Conservation (phyloP, 1,140 invertebrate species). For the Latrodectus geometricus region DNA sequence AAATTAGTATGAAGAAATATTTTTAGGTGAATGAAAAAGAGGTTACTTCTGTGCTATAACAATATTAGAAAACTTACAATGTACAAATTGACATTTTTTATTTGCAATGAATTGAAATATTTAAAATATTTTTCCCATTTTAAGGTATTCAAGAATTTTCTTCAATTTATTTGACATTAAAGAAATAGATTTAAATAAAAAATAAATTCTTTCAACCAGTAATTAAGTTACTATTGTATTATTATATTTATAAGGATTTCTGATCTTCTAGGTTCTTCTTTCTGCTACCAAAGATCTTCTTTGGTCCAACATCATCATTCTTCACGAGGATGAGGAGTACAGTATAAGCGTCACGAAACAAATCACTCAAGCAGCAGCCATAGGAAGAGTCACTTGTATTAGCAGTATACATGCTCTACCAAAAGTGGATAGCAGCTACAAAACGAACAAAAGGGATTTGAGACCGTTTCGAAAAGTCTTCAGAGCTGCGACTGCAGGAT, state of each 20-base stretch:
- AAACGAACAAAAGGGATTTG: slow-evolving; percentile 16
- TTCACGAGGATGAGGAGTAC: slow-evolving; percentile 67
- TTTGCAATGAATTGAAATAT: too few species aligned
- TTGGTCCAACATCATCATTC: slow-evolving; percentile 67
- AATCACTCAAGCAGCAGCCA: slow-evolving; percentile 25
- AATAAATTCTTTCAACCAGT: too few species aligned
- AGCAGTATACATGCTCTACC: slow-evolving; percentile 10
- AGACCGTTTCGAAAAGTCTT: slow-evolving; percentile 16
- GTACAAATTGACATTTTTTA: too few species aligned
- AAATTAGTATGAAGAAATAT: too few species aligned
- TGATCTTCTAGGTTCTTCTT: slow-evolving; percentile 22
- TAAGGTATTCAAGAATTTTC: too few species aligned
- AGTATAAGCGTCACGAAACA: slow-evolving; percentile 64
- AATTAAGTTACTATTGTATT: too few species aligned
- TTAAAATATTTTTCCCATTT: too few species aligned
- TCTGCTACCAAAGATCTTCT: slow-evolving; percentile 23
- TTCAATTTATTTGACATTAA: too few species aligned
- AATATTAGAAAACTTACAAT: too few species aligned
- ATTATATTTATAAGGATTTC: neutral
- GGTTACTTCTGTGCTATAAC: too few species aligned
- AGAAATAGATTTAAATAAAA: too few species aligned
- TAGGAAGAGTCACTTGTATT: slow-evolving; percentile 19
- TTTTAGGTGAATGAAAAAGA: too few species aligned
- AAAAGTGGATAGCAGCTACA: neutral
- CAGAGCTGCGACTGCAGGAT: neutral